Evolutionary conservation across 2,888 invertebrate genomes (phyloP), one percentile per base, ranked within the genome.

Genomic region (Campoplex capitator): DNA sequence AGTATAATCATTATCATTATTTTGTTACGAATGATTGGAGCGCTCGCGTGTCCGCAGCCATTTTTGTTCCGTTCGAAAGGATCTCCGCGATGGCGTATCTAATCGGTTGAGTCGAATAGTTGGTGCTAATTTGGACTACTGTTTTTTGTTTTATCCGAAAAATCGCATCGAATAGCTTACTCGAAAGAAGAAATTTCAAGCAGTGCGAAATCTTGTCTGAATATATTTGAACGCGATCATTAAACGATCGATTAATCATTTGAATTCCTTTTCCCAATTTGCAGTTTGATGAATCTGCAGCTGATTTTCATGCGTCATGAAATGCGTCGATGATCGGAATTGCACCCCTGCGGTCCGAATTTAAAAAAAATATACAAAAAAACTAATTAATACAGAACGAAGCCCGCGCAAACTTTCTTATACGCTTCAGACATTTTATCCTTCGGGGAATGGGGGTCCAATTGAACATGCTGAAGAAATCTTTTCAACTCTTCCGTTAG

Each of bases 31-130:
- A 86, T 84, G 85, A 89, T 81, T 83, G 88, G 68, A 84, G 79
- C 13, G 28, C 62, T 65, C 32, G 76, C 70, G 74, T 79, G 56
- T 62, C 70, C 83, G 75, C 89, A 79, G 91, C 92, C 92, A 92
- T 92, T 91, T 93, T 92, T 90, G 92, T 92, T 92, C 90, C 92
- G 92, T 91, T 91, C 89, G 91, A 90, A 90, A 90, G 90, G 90
- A 88, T 89, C 68, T 68, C 42, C 67, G 75, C 85, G 90, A 89
- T 84, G 89, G 78, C 88, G 90, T 89, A 89, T 91, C 77, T 54
- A 74, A 74, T 73, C 48, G 23, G 2, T 8, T 38, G 51, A 65
- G 65, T 28, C 11, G 18, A 65, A 65, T 48, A 45, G 62, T 32
- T 32, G 62, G 62, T 32, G 62, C 32, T 1, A 62, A 62, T 62